Evolutionary conservation across 2,113 vertebrate species (phyloP).

Genomic region (Rynchops niger): DNA sequence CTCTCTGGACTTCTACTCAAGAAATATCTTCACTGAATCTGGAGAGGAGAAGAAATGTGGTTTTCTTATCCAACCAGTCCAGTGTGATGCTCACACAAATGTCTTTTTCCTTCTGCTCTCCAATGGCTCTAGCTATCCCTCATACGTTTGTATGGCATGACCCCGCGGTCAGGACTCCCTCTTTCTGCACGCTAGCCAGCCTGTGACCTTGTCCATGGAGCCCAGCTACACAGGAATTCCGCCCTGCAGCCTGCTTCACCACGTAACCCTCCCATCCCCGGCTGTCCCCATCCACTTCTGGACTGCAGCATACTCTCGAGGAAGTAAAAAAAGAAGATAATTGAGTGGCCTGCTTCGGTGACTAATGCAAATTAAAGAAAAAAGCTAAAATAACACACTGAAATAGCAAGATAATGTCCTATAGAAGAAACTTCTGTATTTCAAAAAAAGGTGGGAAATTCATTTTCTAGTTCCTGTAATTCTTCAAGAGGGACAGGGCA

Average conservation of each 20-base stretch:
- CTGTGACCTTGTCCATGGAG: background rate
- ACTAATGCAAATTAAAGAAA: background rate
- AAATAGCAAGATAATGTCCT: background rate
- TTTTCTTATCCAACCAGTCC: background rate
- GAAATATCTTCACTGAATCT: background rate
- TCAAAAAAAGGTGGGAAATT: background rate
- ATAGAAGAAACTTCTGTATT: background rate
- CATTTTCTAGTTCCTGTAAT: background rate
- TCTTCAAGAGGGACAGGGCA: background rate
- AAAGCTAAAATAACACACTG: background rate
- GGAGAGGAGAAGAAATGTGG: background rate
- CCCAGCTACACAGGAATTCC: background rate
- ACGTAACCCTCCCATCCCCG: background rate
- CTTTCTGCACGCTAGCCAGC: background rate
- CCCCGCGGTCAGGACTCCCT: rapidly evolving
- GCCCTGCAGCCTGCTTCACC: background rate
- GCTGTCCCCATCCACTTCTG: background rate
- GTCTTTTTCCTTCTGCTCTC: background rate
- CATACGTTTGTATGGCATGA: background rate
- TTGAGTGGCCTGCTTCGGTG: background rate
- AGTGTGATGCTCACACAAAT: background rate
- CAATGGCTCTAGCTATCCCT: background rate
- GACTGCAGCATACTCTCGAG: background rate
- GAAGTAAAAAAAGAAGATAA: background rate
- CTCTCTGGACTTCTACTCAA: background rate